A percentile compares a stretch with the other conserved stretches of the same genome.
Conservation (phyloP, 1,140 invertebrate species). For the Radopholus similis region DNA sequence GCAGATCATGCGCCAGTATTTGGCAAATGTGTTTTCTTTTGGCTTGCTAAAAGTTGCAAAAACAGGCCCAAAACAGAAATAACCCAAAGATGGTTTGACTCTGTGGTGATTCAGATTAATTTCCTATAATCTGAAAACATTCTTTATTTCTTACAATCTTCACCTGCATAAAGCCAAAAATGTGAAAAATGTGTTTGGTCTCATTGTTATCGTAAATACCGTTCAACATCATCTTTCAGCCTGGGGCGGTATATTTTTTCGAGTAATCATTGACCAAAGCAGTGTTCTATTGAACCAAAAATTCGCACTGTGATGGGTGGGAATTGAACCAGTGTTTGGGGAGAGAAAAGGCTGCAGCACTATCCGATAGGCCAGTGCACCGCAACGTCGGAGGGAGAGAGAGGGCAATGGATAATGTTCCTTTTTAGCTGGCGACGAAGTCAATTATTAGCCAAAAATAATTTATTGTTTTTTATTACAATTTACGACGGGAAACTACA, state of each 20-base stretch:
- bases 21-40: too few species aligned
- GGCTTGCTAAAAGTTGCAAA: too few species aligned
- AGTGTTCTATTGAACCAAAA: not conserved
- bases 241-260: constrained; percentile 18
- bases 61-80: too few species aligned
- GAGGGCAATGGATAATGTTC: too few species aligned
- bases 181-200: constrained; percentile 13
- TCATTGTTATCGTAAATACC: constrained; percentile 2
- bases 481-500: not conserved
- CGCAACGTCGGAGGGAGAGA: too few species aligned
- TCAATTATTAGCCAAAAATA: not conserved
- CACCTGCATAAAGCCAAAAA: not conserved
- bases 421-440: not conserved
- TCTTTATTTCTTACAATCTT: too few species aligned
- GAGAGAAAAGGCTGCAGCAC: not conserved
- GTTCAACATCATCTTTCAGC: constrained; percentile 13
- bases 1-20: too few species aligned
- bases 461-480: not conserved
- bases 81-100: too few species aligned
- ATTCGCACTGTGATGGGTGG: not conserved
- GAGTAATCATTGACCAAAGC: constrained; percentile 8
- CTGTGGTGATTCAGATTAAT: too few species aligned
- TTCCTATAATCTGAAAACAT: too few species aligned
- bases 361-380: not conserved
- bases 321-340: not conserved